Evolutionary conservation across 2,888 invertebrate species (phyloP).

Genomic region (Lasioglossum oenotherae): DNA sequence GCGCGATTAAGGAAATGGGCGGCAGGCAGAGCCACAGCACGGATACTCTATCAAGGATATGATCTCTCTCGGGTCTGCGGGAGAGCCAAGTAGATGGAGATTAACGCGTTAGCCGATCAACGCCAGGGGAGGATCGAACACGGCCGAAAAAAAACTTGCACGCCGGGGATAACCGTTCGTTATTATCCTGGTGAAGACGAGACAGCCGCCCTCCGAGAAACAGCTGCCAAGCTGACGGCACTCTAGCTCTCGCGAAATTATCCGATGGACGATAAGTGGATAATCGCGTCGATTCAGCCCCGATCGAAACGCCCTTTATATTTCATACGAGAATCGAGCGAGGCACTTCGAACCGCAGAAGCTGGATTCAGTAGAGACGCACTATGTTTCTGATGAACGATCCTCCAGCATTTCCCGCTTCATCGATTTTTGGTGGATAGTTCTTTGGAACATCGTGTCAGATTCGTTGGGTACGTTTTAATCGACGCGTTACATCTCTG

Average conservation of each 20-base stretch:
- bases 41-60: conserved; percentile 28
- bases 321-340: neutral
- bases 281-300: conserved; percentile 4
- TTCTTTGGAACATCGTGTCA: too few relatives aligned
- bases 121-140: neutral
- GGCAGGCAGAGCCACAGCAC: conserved; percentile 7
- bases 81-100: conserved; percentile 40
- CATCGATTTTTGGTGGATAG: too few relatives aligned
- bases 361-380: neutral
- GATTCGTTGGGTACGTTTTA: too few relatives aligned
- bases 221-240: conserved; percentile 20
- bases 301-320: neutral
- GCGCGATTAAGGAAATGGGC: conserved; percentile 44
- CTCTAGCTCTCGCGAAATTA: conserved; percentile 5
- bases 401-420: neutral
- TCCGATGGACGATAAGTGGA: conserved; percentile 4
- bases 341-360: neutral
- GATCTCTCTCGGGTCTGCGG: conserved; percentile 21
- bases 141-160: conserved; percentile 17
- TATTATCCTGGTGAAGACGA: conserved; percentile 8
- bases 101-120: conserved; percentile 46
- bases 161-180: conserved; percentile 21
- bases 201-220: conserved; percentile 12
- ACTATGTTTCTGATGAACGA: neutral
- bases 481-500: too few relatives aligned